Percentiles rank a stretch among this genome's conserved stretches.
phyloP scores from a whole-genome alignment of 2,113 vertebrate species.

The Microtus montanus region DNA sequence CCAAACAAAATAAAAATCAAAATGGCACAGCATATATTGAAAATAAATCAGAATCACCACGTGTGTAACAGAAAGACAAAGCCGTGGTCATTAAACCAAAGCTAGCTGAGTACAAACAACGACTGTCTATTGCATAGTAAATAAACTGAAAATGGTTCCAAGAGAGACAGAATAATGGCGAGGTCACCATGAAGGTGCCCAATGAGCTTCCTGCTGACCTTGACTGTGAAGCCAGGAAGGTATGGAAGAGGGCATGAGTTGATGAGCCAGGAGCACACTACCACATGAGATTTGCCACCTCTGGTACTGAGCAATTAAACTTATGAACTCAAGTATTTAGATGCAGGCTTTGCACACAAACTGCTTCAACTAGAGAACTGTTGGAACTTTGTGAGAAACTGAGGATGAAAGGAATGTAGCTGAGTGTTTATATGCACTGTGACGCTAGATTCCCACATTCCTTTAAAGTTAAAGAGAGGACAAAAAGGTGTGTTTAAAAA shows the following conservation, averaged over 20 bases:
- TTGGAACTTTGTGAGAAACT: neutral
- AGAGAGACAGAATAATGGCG: constrained; percentile 84
- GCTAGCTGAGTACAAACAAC: constrained; percentile 85
- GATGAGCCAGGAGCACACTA: constrained; percentile 79
- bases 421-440: constrained; percentile 49
- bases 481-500: neutral
- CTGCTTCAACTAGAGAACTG: constrained; percentile 73
- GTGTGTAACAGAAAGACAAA: constrained; percentile 90
- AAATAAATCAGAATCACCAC: constrained; percentile 82
- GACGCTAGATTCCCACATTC: constrained; percentile 68
- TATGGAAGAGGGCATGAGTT: constrained; percentile 79
- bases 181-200: constrained; percentile 84
- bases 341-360: constrained; percentile 71
- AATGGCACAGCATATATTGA: constrained; percentile 88
- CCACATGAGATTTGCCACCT: constrained; percentile 87
- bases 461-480: constrained; percentile 35
- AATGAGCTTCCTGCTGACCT: constrained; percentile 85
- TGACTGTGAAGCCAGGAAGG: constrained; percentile 82
- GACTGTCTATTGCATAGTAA: constrained; percentile 95
- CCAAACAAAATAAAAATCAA: constrained; percentile 86
- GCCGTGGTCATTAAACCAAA: constrained; percentile 86
- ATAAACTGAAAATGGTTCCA: constrained; percentile 87
- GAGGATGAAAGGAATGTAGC: constrained; percentile 53
- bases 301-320: constrained; percentile 81
- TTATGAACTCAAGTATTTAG: constrained; percentile 63